Evolutionary conservation across 2,797 vertebrate genomes (phyloP), one percentile per base, ranked within the genome.

Genomic region (Heliangelus exortis): DNA sequence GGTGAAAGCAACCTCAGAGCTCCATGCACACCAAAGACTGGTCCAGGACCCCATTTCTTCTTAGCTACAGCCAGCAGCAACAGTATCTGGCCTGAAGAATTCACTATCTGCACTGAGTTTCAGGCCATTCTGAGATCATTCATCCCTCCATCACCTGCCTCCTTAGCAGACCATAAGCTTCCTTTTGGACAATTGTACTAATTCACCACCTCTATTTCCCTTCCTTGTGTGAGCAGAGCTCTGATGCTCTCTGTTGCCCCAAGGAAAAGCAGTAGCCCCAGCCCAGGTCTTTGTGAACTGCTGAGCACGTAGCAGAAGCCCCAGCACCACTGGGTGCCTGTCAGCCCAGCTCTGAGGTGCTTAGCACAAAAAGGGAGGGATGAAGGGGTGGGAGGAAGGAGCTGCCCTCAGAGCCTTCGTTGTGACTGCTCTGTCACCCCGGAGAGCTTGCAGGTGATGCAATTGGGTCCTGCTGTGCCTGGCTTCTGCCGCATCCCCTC

Each of bases 201-300:
- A 48, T 86, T 93, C 57, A 59, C 39, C 23, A 58, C 55, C 26
- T 50, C 18, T 48, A 29, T 18, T 59, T 77, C 65, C 11, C n/a
- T 90, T 84, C 18, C 54, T 59, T 45, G 66, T 31, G 45, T 63
- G n/a, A 88, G 3, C 29, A 73, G 73, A 72, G 31, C 47, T 82
- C 68, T 67, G 48, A 58, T 45, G 25, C 43, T 72, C 12, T 67
- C 69, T 72, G 13, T 14, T 68, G 59, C 22, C 16, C 17, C 0
- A 1, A 9, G 8, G 10, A 43, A 39, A 36, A 91, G 18, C 69
- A 61, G 15, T 3, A 57, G 61, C 22, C 51, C 21, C 55, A 20
- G 39, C 21, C 63, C 12, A 25, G 34, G 28, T 67, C 20, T 10
- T 16, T 0, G 0, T 26, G 68, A 50, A 28, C 1, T 1, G 25